A percentile compares a stretch with the other conserved stretches of the same genome.
Conservation (phyloP, 1,140 invertebrate species). For the Drosophila littoralis region DNA sequence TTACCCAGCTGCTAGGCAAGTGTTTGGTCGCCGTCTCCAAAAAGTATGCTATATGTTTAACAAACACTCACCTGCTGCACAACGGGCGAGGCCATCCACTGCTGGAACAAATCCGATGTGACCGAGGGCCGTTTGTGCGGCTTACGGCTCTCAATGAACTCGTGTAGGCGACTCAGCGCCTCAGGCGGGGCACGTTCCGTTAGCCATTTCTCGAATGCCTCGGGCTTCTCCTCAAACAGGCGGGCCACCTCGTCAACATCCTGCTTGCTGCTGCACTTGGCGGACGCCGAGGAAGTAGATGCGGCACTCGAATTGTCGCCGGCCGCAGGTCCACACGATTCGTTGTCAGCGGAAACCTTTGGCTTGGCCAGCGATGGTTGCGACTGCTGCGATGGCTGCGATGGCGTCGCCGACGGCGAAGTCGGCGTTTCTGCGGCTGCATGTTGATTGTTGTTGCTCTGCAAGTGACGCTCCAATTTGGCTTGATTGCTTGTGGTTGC, state of each 20-base stretch:
- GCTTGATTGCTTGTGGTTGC: constrained; percentile 53
- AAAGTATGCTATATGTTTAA: constrained; percentile 12
- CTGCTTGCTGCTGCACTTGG: constrained; percentile 52
- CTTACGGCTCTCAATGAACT: constrained; percentile 84
- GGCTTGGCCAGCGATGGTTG: constrained; percentile 8
- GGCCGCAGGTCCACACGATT: constrained; percentile 37
- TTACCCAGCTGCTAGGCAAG: background rate
- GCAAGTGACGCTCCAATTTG: constrained; percentile 55
- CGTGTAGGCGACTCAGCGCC: constrained; percentile 86
- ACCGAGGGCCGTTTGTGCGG: constrained; percentile 90
- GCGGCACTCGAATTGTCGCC: background rate
- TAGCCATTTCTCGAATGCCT: constrained; percentile 89
- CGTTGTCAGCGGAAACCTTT: constrained; percentile 29
- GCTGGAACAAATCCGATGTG: constrained; percentile 93
- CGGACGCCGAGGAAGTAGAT: constrained; percentile 2
- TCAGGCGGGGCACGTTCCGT: constrained; percentile 89
- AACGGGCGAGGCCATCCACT: constrained; percentile 90
- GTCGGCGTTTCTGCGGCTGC: constrained; percentile 13
- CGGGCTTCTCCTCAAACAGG: constrained; percentile 85
- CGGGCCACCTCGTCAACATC: constrained; percentile 82
- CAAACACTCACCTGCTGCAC: constrained; percentile 87
- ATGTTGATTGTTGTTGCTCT: constrained; percentile 71
- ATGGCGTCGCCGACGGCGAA: background rate
- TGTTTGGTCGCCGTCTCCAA: background rate
- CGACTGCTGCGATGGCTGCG: background rate